A percentile compares a stretch with the other conserved stretches of the same genome.
Conservation (phyloP, 2,888 invertebrate genomes). For the Corythucha ciliata region DNA sequence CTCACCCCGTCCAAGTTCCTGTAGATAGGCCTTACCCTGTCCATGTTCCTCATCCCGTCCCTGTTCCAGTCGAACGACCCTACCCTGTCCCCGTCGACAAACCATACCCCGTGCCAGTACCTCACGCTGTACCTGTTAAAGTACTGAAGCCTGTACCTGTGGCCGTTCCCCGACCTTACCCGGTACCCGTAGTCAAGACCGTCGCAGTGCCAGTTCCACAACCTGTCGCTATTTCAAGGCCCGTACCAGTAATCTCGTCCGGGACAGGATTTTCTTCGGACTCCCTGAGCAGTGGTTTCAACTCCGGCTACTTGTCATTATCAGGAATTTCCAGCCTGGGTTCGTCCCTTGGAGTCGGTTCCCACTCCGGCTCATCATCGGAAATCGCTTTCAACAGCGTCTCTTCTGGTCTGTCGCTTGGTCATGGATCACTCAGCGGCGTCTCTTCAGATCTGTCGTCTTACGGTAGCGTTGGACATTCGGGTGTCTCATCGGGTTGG, state of each 20-base stretch:
- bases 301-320: not conserved
- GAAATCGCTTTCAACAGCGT: constrained; percentile 1
- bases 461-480: not conserved
- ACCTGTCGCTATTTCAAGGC: constrained; percentile 42
- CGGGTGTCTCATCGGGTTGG: not conserved
- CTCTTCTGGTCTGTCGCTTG: constrained; percentile 6
- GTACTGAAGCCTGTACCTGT: constrained; percentile 35
- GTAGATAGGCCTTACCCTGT: constrained; percentile 49
- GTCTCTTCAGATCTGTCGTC: constrained; percentile 11
- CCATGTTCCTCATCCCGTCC: constrained; percentile 43
- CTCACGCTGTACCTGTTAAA: constrained; percentile 29
- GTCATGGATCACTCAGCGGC: not conserved
- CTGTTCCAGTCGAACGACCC: constrained; percentile 43
- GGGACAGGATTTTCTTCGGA: not conserved
- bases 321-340: not conserved
- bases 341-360: not conserved
- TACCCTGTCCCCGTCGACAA: constrained; percentile 42
- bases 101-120: constrained; percentile 24
- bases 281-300: not conserved
- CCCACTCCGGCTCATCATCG: not conserved
- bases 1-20: constrained; percentile 43
- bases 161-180: constrained; percentile 36
- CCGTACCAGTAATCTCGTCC: constrained; percentile 44
- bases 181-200: constrained; percentile 33
- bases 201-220: constrained; percentile 34